Evolutionary conservation across 2,113 vertebrate species (phyloP), one percentile per base, ranked within the genome.

Genomic region (Megalops atlanticus): DNA sequence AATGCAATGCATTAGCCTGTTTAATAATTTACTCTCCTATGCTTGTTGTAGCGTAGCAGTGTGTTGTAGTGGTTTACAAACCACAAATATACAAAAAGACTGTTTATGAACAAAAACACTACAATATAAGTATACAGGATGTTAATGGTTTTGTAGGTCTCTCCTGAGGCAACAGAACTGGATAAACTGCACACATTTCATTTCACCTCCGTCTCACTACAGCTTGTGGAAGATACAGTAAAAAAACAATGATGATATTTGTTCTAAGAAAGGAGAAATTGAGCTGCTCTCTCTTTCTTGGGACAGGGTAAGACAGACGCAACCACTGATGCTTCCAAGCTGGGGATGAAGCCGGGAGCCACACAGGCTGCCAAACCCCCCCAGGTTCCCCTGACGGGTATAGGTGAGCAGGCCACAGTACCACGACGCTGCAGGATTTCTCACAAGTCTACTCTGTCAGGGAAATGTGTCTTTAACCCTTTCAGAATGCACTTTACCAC

Each of bases 251-350:
- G 49, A 54, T 3, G 70, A 36, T 3, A 16, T 72, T 18, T 38
- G 18, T 73, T 15, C 38, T 2, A 40, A 39, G 33, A 11, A 40
- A 3, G 35, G 14, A 35, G 36, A 40, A 7, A 16, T 24, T 78
- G 21, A 39, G 38, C 21, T 15, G 14, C 1, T 68, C 24, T 89
- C 54, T 86, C 84, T 74, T 14, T 71, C 21, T 1, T 93, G 89
- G n/a, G 35, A 36, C 89, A 98, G 97, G 89, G 89, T 0, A 97
- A 97, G 92, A 92, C 90, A 0, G 97, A 98, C 82, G 94, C 94
- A 1, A 84, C 85, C 2, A 94, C 95, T 0, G 72, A 84, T 0
- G 94, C 94, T 89, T 83, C 93, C 27, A 94, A 54, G 18, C 45
- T 92, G 73, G 88, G 95, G 86, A 93, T 93, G 14, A 98, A 98